Evolutionary conservation across 2,888 invertebrate genomes (phyloP), one percentile per base, ranked within the genome.

Genomic region (Achlya flavicornis): DNA sequence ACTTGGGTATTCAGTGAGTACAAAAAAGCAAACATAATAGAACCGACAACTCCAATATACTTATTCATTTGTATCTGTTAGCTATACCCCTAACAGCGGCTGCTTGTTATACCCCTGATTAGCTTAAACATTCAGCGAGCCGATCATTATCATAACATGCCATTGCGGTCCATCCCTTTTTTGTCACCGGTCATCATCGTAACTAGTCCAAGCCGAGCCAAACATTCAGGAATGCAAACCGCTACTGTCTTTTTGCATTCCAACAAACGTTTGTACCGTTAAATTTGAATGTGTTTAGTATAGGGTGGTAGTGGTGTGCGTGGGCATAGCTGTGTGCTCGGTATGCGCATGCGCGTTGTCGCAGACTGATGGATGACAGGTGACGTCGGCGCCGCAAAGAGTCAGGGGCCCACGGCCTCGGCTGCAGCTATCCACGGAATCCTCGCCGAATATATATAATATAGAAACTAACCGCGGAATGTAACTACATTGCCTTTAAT

Each of bases 291-390:
- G 60, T 60, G 41, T 53, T 53, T 53, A 53, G 48, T 53, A 8
- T 19, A 6, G 48, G 8, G 48, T 53, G 48, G 32, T n/a, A 57
- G 26, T 19, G 16, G 48, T 16, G 16, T 16, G 48, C 8, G 48
- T 53, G 48, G 79, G 82, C 66, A 66, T 74, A 69, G 74, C 70
- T 69, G 68, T 61, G 66, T 62, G 76, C 64, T 69, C 66, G 64
- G 75, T 78, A 82, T 88, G 87, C 88, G 87, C 89, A 87, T 86
- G 90, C 91, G 91, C 89, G 89, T 86, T 81, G 88, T 86, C 87
- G 82, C 89, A 83, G 94, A 93, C 92, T 93, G 94, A 94, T 92
- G 94, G 91, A 88, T 93, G 94, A 93, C 94, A 92, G 91, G 81
- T 93, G 94, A 94, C 92, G 91, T 72, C 76, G 75, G 71, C 73